phyloP scores from a whole-genome alignment of 2,797 vertebrate species.

The Ctenosaura bakeri region DNA sequence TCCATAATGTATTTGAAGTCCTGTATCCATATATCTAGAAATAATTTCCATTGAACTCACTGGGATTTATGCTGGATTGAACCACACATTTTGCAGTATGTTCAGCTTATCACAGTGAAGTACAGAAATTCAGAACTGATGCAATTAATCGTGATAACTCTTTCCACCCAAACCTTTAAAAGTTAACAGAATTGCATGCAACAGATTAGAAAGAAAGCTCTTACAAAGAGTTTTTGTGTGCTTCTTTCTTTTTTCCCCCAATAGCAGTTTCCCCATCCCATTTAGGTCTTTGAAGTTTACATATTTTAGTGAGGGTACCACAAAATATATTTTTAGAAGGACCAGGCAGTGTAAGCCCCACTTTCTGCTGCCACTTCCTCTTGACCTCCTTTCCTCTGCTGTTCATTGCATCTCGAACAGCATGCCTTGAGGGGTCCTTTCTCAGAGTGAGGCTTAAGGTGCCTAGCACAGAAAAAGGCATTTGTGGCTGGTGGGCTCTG shows the following conservation, averaged over 20 bases:
- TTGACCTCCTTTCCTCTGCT: background rate
- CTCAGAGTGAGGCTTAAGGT: background rate
- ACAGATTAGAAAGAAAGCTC: background rate
- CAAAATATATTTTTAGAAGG: background rate
- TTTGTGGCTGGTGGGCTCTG: background rate
- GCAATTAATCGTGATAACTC: background rate
- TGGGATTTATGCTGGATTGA: too few species aligned
- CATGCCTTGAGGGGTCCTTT: background rate
- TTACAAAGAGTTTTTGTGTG: background rate
- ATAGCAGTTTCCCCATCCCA: background rate
- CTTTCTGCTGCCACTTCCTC: too few species aligned
- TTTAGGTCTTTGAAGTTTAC: background rate
- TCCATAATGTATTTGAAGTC: background rate
- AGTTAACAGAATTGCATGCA: background rate
- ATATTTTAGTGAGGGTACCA: background rate
- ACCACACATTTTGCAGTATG: too few species aligned
- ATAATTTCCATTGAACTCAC: too few species aligned
- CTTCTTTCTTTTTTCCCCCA: background rate
- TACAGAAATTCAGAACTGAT: background rate
- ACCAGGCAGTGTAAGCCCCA: too few species aligned
- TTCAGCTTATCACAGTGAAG: background rate
- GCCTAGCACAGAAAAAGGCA: background rate
- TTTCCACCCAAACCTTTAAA: background rate
- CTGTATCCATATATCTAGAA: too few species aligned
- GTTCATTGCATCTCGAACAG: background rate